phyloP scores from a whole-genome alignment of 2,888 invertebrate genomes.

The Chrysolina oricalcia region DNA sequence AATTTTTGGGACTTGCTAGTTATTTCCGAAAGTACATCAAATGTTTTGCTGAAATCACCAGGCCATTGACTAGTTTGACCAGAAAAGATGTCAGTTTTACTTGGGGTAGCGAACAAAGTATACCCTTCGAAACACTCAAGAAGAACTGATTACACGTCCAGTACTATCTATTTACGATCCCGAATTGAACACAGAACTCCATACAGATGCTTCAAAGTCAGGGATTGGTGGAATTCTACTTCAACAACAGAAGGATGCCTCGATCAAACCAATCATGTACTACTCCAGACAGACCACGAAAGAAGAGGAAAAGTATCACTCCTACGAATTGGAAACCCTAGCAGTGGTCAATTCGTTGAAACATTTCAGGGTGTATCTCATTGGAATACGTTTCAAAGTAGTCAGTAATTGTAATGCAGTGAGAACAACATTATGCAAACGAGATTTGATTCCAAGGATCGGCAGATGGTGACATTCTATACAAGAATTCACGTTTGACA shows the following conservation, averaged over 20 bases:
- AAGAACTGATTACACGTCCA: constrained; percentile 52
- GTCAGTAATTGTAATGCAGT: constrained; percentile 64
- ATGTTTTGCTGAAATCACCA: too few relatives aligned
- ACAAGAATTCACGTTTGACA: constrained; percentile 53
- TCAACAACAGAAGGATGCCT: constrained; percentile 26
- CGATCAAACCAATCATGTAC: constrained; percentile 31
- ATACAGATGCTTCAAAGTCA: too few relatives aligned
- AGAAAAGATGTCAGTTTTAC: too few relatives aligned
- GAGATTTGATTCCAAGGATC: constrained; percentile 51
- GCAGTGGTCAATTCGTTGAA: constrained; percentile 60
- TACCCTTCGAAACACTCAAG: not conserved
- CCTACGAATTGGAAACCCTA: constrained; percentile 62
- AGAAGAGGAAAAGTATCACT: constrained; percentile 37
- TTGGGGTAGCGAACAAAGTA: too few relatives aligned
- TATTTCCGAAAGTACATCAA: too few relatives aligned
- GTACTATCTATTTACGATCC: constrained; percentile 51
- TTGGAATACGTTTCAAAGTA: constrained; percentile 54
- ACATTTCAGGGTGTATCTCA: too few relatives aligned
- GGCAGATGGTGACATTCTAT: constrained; percentile 58
- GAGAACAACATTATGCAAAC: constrained; percentile 58
- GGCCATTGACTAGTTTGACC: too few relatives aligned
- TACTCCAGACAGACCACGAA: constrained; percentile 22
- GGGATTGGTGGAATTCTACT: constrained; percentile 34
- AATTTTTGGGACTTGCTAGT: too few relatives aligned
- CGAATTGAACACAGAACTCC: too few relatives aligned